phyloP scores from a whole-genome alignment of 2,113 vertebrate genomes.

The Lamprologus ornatipinnis region DNA sequence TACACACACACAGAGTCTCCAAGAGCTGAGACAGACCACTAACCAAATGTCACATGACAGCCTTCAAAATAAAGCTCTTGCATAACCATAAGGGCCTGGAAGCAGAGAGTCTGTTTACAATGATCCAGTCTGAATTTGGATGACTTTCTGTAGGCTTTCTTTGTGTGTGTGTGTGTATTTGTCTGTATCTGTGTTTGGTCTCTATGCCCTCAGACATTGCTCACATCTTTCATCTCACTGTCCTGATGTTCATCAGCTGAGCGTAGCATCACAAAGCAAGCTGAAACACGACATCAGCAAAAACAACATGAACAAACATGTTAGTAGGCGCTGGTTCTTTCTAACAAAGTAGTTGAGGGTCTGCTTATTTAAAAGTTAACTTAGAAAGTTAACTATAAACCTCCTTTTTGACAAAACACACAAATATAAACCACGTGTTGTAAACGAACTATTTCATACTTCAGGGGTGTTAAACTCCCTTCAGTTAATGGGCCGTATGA shows the following conservation, averaged over 20 bases:
- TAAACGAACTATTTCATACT: not conserved
- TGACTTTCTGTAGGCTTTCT: not conserved
- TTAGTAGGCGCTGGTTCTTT: not conserved
- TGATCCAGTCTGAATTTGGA: conserved; percentile 36
- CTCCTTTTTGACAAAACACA: not conserved
- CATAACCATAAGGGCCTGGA: conserved; percentile 35
- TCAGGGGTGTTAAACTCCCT: not conserved
- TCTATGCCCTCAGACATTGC: not conserved
- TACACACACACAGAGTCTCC: not conserved
- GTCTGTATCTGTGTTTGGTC: not conserved
- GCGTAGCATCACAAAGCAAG: not conserved
- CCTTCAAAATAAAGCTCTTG: conserved; percentile 54
- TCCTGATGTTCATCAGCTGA: conserved; percentile 34
- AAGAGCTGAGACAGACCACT: conserved; percentile 12
- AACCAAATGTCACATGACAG: conserved; percentile 50
- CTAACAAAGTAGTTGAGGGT: not conserved
- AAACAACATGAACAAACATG: not conserved
- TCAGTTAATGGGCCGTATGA: not conserved
- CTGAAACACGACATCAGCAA: not conserved
- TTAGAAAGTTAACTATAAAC: not conserved
- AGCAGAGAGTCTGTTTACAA: conserved; percentile 28
- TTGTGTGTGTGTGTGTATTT: not conserved
- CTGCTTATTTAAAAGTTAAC: not conserved
- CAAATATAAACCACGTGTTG: not conserved
- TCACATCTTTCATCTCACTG: not conserved